Conservation (phyloP, 1,140 invertebrate genomes). For the Nasonia vitripennis region DNA sequence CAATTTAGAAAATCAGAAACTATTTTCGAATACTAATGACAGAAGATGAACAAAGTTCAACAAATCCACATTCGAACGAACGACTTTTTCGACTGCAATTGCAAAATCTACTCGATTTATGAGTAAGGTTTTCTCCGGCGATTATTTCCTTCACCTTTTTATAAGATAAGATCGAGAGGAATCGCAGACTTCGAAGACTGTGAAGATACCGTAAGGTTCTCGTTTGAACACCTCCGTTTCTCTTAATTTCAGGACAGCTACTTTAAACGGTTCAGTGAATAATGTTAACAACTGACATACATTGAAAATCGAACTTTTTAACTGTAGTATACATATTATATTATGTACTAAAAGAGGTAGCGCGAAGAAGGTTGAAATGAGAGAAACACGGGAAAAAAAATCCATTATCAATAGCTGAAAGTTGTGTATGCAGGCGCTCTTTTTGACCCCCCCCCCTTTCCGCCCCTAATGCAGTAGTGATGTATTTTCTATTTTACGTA, state of each 20-base stretch:
- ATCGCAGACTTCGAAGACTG: not conserved
- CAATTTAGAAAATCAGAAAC: slow-evolving; percentile 43
- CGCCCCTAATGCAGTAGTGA: not conserved
- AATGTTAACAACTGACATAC: not conserved
- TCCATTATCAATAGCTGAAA: not conserved
- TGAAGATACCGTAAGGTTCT: not conserved
- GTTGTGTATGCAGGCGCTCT: not conserved
- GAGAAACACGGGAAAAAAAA: not conserved
- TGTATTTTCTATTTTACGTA: not conserved
- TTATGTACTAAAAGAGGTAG: not conserved
- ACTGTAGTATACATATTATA: not conserved
- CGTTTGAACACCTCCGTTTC: not conserved
- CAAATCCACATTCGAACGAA: slow-evolving; percentile 15
- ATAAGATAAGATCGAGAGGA: slow-evolving; percentile 14
- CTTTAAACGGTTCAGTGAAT: no score
- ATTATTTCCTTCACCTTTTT: slow-evolving; percentile 12
- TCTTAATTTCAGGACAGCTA: not conserved
- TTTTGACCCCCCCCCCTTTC: not conserved
- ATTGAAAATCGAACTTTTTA: not conserved
- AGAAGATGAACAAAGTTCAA: not conserved
- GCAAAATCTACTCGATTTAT: not conserved
- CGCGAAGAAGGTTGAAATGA: not conserved
- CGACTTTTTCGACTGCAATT: not conserved
- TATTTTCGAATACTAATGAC: slow-evolving; percentile 37
- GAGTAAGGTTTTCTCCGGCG: not conserved